Conservation (phyloP, 2,113 vertebrate genomes). For the Phylloscopus trochiloides region DNA sequence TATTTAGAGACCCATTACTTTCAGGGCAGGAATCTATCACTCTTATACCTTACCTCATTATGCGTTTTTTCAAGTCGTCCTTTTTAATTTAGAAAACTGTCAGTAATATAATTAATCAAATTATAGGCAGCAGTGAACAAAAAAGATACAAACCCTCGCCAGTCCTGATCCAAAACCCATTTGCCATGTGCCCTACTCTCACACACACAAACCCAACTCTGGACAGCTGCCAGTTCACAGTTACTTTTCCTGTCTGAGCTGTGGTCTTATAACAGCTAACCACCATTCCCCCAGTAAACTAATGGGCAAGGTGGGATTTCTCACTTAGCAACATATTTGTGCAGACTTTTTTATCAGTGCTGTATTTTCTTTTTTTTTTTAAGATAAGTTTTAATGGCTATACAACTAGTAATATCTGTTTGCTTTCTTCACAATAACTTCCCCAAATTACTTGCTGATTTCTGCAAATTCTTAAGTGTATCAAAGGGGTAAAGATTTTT, state of each 20-base stretch:
- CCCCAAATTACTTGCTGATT: background rate
- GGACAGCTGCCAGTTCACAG: background rate
- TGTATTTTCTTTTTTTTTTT: rapidly evolving
- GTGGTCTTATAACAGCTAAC: background rate
- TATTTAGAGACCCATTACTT: background rate
- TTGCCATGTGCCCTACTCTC: background rate
- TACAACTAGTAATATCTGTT: background rate
- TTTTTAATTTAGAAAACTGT: background rate
- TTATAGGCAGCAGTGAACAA: background rate
- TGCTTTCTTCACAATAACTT: background rate
- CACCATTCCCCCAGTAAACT: background rate
- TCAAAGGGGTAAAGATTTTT: background rate
- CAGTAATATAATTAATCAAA: background rate
- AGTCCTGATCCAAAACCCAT: background rate
- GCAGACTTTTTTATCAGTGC: background rate
- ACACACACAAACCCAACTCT: background rate
- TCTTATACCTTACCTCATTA: background rate
- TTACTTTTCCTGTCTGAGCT: background rate
- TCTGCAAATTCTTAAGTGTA: background rate
- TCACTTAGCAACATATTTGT: background rate
- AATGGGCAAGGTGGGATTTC: background rate
- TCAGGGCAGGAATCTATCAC: background rate
- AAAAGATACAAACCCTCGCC: background rate
- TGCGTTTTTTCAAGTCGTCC: background rate
- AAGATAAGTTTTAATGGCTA: background rate